A percentile compares a stretch with the other conserved stretches of the same genome.
Conservation (phyloP, 2,888 invertebrate genomes). For the Entomobrya proxima region DNA sequence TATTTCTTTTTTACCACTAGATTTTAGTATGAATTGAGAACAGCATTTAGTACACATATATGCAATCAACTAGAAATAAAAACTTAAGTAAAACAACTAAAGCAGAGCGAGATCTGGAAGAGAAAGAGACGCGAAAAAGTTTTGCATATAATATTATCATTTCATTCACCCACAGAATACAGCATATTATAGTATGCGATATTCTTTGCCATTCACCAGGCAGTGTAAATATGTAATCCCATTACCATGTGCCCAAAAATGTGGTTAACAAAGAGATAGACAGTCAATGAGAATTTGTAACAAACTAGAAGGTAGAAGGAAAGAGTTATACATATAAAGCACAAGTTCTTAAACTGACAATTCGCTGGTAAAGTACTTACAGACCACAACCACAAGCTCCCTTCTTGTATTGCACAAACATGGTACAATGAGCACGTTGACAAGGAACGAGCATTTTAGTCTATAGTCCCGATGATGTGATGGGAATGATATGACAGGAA, state of each 20-base stretch:
- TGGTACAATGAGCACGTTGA: constrained; percentile 33
- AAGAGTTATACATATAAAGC: not conserved
- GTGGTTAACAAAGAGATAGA: constrained; percentile 1
- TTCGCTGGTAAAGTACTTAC: not conserved
- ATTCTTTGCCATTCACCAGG: no score
- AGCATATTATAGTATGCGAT: no score
- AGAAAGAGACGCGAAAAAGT: no score
- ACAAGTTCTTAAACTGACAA: constrained; percentile 13
- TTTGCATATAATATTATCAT: no score
- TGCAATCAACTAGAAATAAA: constrained; percentile 31
- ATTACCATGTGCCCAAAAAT: constrained; percentile 12
- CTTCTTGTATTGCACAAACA: not conserved
- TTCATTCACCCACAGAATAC: no score
- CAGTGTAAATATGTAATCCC: constrained; percentile 21
- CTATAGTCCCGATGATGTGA: constrained; percentile 22
- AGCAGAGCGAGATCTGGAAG: not conserved
- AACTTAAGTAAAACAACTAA: not conserved
- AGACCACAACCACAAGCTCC: not conserved
- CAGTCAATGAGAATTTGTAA: not conserved
- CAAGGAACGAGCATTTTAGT: constrained; percentile 31
- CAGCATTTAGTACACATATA: constrained; percentile 20
- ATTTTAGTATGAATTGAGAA: not conserved
- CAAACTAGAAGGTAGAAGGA: not conserved
- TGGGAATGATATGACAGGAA: constrained; percentile 25
- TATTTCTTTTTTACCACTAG: not conserved